A percentile compares a stretch with the other conserved stretches of the same genome.
Conservation (phyloP, 2,113 vertebrate species). For the Bambusicola thoracicus region DNA sequence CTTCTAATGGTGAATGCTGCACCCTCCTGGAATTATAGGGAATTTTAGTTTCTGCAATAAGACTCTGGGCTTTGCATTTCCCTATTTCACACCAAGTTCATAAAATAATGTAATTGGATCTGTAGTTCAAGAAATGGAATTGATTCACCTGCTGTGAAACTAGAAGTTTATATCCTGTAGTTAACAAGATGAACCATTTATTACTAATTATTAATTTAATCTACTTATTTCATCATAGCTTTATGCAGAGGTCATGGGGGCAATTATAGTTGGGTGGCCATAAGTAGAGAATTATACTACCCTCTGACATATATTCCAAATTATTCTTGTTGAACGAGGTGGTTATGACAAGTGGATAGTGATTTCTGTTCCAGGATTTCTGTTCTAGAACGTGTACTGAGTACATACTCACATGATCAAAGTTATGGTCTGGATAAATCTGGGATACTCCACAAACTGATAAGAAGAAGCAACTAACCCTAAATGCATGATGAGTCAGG, state of each 20-base stretch:
- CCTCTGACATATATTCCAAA: not conserved
- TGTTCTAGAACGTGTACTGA: not conserved
- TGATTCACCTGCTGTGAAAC: not conserved
- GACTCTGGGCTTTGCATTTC: not conserved
- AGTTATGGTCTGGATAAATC: not conserved
- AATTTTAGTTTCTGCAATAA: not conserved
- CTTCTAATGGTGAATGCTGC: not conserved
- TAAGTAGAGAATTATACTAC: not conserved
- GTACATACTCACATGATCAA: rapidly evolving
- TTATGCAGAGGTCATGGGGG: not conserved
- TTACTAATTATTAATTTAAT: not conserved
- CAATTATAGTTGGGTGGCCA: not conserved
- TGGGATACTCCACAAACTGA: not conserved
- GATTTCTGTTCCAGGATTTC: not conserved
- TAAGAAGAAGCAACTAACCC: not conserved
- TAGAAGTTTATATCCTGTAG: not conserved
- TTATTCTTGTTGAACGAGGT: not conserved
- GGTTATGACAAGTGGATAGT: not conserved
- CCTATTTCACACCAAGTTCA: not conserved
- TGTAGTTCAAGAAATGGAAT: not conserved
- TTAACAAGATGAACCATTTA: not conserved
- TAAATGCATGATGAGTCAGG: not conserved
- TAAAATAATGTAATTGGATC: not conserved
- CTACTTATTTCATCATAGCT: not conserved
- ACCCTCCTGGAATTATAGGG: not conserved